Evolutionary conservation across 2,113 vertebrate species (phyloP), one percentile per base, ranked within the genome.

Genomic region (Panthera tigris): DNA sequence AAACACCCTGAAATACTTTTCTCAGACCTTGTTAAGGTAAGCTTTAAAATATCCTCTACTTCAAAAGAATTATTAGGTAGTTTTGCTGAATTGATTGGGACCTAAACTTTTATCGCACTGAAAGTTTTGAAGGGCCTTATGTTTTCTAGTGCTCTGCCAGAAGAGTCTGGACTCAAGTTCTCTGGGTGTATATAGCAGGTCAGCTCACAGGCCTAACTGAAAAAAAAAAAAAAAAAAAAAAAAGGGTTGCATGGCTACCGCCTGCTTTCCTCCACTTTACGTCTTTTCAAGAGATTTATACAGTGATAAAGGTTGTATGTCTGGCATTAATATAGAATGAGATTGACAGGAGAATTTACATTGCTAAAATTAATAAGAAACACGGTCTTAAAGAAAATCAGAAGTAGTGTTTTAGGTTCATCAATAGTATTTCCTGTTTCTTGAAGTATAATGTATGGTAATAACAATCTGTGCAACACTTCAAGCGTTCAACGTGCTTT

Each of bases 1-100:
- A 99, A 99, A 99, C 99, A 99, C 99, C 98, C 99, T 99, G 99
- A 99, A 99, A 99, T 99, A 99, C 99, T 99, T 99, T 99, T 99
- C 99, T 98, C 99, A 99, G 98, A 99, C 99, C 5, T 99, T 99
- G 98, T 99, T 99, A 99, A 99, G 99, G 99, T 99, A 99, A 99
- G 99, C 99, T 98, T 99, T 98, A 98, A 97, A 97, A 97, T 95
- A 98, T 96, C 98, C 97, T 98, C 87, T 98, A 65, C 90, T 96
- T 98, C 31, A 97, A 97, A 97, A 98, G 79, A 98, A 84, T 83
- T 96, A 94, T 95, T 98, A 98, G 89, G 48, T 86, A 95, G 7
- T 97, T 97, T 55, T 91, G 94, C 80, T 96, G 98, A 91, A 95
- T 96, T 98, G 98, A 95, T 97, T 98, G 96, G 91, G 95, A 83